Percentiles rank a stretch among this genome's conserved stretches.
Evolutionary conservation across 1,140 invertebrate genomes (phyloP).

Genomic region (Neotoxoptera formosana): DNA sequence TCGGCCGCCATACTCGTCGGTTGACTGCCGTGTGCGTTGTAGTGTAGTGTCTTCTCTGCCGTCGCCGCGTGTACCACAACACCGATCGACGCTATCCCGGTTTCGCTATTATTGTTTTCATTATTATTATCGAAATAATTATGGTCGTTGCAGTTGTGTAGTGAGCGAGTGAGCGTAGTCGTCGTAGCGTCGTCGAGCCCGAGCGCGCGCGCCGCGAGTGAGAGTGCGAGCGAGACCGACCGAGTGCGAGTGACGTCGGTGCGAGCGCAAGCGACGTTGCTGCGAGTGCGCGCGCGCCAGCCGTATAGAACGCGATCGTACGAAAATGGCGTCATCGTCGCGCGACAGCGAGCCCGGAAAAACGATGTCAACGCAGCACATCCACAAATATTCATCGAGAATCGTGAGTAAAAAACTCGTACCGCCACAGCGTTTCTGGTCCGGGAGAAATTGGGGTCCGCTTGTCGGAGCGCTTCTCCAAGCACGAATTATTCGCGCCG

Average conservation of each 20-base stretch:
- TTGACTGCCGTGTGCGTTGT: background rate
- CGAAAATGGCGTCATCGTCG: slow-evolving; percentile 44
- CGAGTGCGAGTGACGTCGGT: background rate
- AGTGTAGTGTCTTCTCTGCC: background rate
- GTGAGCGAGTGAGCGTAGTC: background rate
- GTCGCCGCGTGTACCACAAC: background rate
- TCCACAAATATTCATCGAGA: slow-evolving; percentile 45
- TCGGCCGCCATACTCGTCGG: background rate
- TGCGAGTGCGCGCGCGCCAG: background rate
- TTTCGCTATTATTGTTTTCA: background rate
- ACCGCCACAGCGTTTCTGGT: background rate
- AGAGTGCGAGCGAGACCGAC: background rate
- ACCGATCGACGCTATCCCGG: background rate
- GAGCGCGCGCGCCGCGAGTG: background rate
- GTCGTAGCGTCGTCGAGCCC: background rate
- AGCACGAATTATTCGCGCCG: background rate
- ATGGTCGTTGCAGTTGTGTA: background rate
- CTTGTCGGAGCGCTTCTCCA: background rate
- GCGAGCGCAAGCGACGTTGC: background rate
- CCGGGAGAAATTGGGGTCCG: background rate
- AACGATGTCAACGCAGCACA: background rate
- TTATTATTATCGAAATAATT: too few relatives aligned
- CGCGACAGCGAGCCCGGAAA: slow-evolving; percentile 39
- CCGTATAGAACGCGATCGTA: background rate
- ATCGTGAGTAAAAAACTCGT: background rate